A percentile compares a stretch with the other conserved stretches of the same genome.
Evolutionary conservation across 2,888 invertebrate genomes (phyloP).

Genomic region (Cantharis lateralis): DNA sequence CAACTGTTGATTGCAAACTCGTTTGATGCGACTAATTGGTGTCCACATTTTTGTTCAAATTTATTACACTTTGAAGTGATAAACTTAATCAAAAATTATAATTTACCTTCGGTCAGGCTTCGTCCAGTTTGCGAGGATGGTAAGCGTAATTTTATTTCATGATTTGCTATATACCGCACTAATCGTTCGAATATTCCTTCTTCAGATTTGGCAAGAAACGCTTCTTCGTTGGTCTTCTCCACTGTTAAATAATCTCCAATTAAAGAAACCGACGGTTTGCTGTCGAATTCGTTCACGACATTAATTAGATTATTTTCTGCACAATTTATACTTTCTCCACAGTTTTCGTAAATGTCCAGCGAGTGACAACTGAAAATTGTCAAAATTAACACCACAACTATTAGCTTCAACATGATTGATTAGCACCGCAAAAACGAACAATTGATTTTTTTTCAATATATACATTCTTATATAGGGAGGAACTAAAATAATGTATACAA

Average conservation of each 20-base stretch:
- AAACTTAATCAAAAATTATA: not conserved
- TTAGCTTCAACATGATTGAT: slow-evolving; percentile 34
- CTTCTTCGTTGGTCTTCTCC: slow-evolving; percentile 51
- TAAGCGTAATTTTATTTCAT: slow-evolving; percentile 56
- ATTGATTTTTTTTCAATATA: slow-evolving; percentile 16
- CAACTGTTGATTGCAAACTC: not conserved
- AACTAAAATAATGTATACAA: slow-evolving; percentile 32
- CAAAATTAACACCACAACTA: slow-evolving; percentile 41
- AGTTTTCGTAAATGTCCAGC: slow-evolving; percentile 38
- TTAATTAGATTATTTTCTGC: slow-evolving; percentile 56
- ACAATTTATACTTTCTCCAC: slow-evolving; percentile 47
- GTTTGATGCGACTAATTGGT: not conserved
- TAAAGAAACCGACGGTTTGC: slow-evolving; percentile 52
- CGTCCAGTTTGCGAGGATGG: slow-evolving; percentile 52
- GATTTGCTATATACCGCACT: slow-evolving; percentile 56
- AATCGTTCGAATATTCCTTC: slow-evolving; percentile 55
- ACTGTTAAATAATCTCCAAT: slow-evolving; percentile 52
- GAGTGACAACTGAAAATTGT: slow-evolving; percentile 42
- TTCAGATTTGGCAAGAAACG: slow-evolving; percentile 40
- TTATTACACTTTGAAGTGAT: not conserved
- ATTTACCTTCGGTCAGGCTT: slow-evolving; percentile 38
- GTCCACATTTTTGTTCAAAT: not conserved
- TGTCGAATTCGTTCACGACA: slow-evolving; percentile 57
- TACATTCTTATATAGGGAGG: slow-evolving; percentile 35
- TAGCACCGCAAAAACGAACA: slow-evolving; percentile 9